Base-by-base conservation (phyloP, 2,113 vertebrate species). In the Thomomys bottae region DNA sequence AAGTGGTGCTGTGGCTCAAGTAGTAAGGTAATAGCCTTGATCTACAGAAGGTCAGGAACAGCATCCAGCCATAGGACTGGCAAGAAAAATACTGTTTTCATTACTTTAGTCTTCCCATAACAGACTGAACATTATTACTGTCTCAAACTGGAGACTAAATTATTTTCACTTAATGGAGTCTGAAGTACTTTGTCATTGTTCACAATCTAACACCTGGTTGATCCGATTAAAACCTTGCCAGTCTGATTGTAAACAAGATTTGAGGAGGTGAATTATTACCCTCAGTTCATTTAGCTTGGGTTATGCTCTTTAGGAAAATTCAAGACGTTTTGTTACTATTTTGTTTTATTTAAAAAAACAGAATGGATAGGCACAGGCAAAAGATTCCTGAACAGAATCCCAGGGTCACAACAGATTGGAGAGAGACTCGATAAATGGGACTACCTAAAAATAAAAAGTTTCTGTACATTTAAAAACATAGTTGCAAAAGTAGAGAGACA, bases 71-170 rank as follows among this genome's bases (percentile, higher is more conserved):
- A 4, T 15, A 54, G 49, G 49, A 54, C 49, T 54, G 49, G 49
- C 49, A 54, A 17, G 14, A 54, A 54, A 54, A 8, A 45, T 45
- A 45, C 45, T 45, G 17, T 57, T 70, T 72, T 71, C 3, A 77
- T 81, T 88, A 84, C 36, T 84, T 94, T 4, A 76, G 38, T 38
- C 88, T 92, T 72, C 73, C 40, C 49, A 17, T 54, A 54, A 89
- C 36, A 87, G 89, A 66, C 3, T 91, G 12, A 95, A 40, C 1
- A 38, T 63, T 89, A 87, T 87, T 85, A 57, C 21, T 8, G 2
- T 32, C 30, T 67, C 38, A 38, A 71, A 57, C 2, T 49, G 32
- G 54, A 89, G 42, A 18, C 20, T 42, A 17, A 90, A 28, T 64
- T 84, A 66, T 88, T 78, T 88, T 59, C 34, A 84, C 20, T 24